Evolutionary conservation across 2,888 invertebrate species (phyloP), one percentile per base, ranked within the genome.

Genomic region (Microctonus aethiopoides): DNA sequence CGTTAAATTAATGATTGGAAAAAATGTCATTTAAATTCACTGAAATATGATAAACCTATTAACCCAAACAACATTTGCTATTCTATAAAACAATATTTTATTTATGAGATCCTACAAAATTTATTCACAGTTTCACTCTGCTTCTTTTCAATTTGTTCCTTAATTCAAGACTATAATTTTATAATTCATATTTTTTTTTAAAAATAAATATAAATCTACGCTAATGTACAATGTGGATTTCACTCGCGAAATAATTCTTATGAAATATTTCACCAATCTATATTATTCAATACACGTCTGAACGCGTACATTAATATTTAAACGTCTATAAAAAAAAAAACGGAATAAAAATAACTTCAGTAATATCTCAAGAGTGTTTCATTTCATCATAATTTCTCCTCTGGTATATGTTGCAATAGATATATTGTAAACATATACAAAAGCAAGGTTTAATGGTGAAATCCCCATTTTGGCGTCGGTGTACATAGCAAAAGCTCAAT

Each of bases 291-390:
- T n/a, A 16, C 46, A 46, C 20, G 46, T 46, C 16, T n/a, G n/a
- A 41, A 2, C 9, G 5, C 46, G 46, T 46, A n/a, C n/a, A 16
- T 16, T 0, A 46, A 46, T 46, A 16, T 46, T 46, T 46, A 16
- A 46, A n/a, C 46, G 7, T 16, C 16, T 46, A 59, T 56, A 36
- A 52, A 52, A n/a, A 57, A 56, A 71, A 69, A 72, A 54, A 66
- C 39, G 34, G 59, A 61, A 69, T 62, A 46, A 57, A 72, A n/a
- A n/a, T n/a, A 46, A 56, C 51, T 56, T 39, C 36, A 56, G 56
- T 56, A 56, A 56, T 36, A 65, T 56, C 32, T 34, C 34, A 10
- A 24, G n/a, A 54, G 52, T 64, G 63, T 64, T 41, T n/a, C 54
- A 64, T 36, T 26, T 65, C n/a, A n/a, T 26, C 64, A 22, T 39